phyloP scores from a whole-genome alignment of 2,888 invertebrate species.

The Luperina nickerlii region DNA sequence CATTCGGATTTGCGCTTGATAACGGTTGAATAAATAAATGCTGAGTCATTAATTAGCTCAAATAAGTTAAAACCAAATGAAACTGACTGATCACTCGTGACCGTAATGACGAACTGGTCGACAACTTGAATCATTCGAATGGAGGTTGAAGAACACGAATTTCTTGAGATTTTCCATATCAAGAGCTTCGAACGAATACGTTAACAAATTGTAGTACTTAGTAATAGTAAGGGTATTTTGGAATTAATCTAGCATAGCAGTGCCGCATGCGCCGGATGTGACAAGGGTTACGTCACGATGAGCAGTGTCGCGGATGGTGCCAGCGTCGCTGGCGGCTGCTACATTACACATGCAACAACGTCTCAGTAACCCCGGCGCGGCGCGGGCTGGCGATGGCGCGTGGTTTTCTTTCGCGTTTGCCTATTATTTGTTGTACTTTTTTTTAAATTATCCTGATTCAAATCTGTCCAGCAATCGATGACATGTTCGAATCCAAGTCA shows the following conservation, averaged over 20 bases:
- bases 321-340: background rate
- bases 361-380: background rate
- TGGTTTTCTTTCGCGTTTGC: slow-evolving; percentile 10
- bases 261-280: background rate
- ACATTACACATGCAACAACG: too few relatives aligned
- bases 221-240: background rate
- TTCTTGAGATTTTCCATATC: background rate
- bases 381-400: background rate
- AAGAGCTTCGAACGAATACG: background rate
- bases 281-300: background rate
- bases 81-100: background rate
- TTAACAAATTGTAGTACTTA: background rate
- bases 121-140: background rate
- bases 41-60: background rate
- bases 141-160: background rate
- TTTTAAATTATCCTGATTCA: background rate
- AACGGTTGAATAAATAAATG: background rate
- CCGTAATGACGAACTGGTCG: background rate
- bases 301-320: background rate
- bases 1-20: background rate
- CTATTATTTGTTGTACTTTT: slow-evolving; percentile 5
- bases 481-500: background rate
- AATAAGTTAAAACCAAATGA: background rate
- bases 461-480: background rate
- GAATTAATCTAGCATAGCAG: background rate